These are phyloP conservation scores for Lasioglossum calceatum DNA, from an alignment of 2,888 invertebrate species.

Conservation along the genomic window DNA sequence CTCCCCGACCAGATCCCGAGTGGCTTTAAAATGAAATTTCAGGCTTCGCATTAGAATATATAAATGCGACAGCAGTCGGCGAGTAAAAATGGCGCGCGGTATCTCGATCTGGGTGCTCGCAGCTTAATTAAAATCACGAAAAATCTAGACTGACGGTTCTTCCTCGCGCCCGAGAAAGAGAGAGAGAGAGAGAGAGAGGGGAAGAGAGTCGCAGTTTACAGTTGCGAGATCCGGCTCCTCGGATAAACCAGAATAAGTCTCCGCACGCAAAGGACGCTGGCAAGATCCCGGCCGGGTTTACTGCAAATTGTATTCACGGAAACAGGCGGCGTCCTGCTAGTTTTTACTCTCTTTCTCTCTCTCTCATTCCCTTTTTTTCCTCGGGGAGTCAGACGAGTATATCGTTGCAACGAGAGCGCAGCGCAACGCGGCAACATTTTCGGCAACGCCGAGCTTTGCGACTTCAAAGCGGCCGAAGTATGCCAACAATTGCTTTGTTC, in stretches of 20 bases:
- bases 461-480: conserved; percentile 10
- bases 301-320: conserved; percentile 35
- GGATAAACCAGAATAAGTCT: conserved; percentile 21
- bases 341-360: not conserved
- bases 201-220: not conserved
- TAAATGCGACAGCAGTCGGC: not conserved
- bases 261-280: not conserved
- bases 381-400: not conserved
- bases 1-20: not conserved
- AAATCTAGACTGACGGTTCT: not conserved
- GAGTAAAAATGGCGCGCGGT: not conserved
- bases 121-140: conserved; percentile 10
- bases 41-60: not conserved
- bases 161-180: not conserved
- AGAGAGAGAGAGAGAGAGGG: no score
- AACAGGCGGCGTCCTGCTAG: not conserved
- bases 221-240: not conserved
- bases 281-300: conserved; percentile 22
- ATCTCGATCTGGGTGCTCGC: not conserved
- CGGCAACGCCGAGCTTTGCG: not conserved
- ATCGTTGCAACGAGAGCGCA: not conserved
- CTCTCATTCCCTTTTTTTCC: not conserved
- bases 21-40: not conserved
- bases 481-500: conserved; percentile 10
- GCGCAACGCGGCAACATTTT: not conserved